A percentile compares a stretch with the other conserved stretches of the same genome.
Evolutionary conservation across 2,888 invertebrate genomes (phyloP).

Genomic region (Hydrotaea cyrtoneurina): DNA sequence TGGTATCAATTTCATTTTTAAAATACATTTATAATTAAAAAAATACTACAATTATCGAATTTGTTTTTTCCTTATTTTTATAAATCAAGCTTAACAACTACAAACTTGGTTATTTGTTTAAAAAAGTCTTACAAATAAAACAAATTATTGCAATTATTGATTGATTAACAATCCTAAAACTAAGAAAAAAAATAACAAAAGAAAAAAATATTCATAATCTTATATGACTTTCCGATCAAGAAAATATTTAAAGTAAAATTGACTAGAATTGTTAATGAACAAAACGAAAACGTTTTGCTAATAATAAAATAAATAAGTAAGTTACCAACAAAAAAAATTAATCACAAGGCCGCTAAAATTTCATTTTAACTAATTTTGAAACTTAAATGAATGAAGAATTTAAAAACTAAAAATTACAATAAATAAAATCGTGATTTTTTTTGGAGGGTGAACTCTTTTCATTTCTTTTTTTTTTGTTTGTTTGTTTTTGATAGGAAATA

Average conservation of each 20-base stretch:
- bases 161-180: conserved; percentile 2
- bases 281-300: conserved; percentile 20
- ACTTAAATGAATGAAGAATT: conserved; percentile 33
- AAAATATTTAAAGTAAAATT: conserved; percentile 58
- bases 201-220: conserved; percentile 21
- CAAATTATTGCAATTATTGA: conserved; percentile 20
- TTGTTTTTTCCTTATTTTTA: not conserved
- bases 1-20: not conserved
- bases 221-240: conserved; percentile 1
- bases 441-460: conserved; percentile 45
- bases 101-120: conserved; percentile 4
- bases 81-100: conserved; percentile 25
- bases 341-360: conserved; percentile 68
- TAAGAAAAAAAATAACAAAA: conserved; percentile 1
- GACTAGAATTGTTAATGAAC: conserved; percentile 57
- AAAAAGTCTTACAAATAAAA: conserved; percentile 13
- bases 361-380: conserved; percentile 65
- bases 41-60: not conserved
- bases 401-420: conserved; percentile 3
- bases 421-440: conserved; percentile 29
- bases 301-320: conserved; percentile 26
- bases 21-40: conserved; percentile 9
- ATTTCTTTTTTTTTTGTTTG: not conserved
- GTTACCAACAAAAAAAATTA: conserved; percentile 46
- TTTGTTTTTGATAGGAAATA: conserved; percentile 41